phyloP scores from a whole-genome alignment of 2,888 invertebrate species.

The Lamellibrachia satsuma region DNA sequence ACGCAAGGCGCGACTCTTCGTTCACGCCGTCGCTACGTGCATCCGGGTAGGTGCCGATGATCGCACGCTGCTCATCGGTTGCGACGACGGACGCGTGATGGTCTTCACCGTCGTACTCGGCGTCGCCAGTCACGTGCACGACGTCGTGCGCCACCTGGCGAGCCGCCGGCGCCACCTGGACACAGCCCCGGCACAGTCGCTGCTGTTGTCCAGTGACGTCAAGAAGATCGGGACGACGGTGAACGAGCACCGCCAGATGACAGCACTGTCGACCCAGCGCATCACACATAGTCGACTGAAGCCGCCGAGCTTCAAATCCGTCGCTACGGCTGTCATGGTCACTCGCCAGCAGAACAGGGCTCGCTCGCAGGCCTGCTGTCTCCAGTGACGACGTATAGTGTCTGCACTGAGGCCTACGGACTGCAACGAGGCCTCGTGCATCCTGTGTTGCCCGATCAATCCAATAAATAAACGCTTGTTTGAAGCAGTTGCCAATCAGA shows the following conservation, averaged over 20 bases:
- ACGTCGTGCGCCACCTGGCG: slow-evolving; percentile 49
- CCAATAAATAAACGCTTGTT: background rate
- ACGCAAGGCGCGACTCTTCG: slow-evolving; percentile 42
- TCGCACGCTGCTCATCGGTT: slow-evolving; percentile 55
- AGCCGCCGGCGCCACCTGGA: slow-evolving; percentile 36
- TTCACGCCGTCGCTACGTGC: slow-evolving; percentile 52
- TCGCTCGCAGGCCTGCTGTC: background rate
- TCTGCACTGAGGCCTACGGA: background rate
- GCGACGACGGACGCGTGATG: slow-evolving; percentile 55
- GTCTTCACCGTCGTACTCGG: slow-evolving; percentile 52
- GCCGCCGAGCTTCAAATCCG: slow-evolving; percentile 2
- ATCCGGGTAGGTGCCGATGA: slow-evolving; percentile 52
- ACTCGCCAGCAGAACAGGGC: background rate
- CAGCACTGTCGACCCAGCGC: background rate
- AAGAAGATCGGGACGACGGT: background rate
- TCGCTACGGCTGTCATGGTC: background rate
- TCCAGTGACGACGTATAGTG: background rate
- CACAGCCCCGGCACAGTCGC: background rate
- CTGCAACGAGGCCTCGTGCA: background rate
- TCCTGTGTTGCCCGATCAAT: background rate
- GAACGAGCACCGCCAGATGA: slow-evolving; percentile 13
- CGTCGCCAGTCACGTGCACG: slow-evolving; percentile 49
- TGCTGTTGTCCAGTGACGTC: background rate
- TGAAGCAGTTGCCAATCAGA: no score
- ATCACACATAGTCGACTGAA: background rate